Base-by-base conservation (phyloP, 2,113 vertebrate species). In the Herpetotheres cachinnans region DNA sequence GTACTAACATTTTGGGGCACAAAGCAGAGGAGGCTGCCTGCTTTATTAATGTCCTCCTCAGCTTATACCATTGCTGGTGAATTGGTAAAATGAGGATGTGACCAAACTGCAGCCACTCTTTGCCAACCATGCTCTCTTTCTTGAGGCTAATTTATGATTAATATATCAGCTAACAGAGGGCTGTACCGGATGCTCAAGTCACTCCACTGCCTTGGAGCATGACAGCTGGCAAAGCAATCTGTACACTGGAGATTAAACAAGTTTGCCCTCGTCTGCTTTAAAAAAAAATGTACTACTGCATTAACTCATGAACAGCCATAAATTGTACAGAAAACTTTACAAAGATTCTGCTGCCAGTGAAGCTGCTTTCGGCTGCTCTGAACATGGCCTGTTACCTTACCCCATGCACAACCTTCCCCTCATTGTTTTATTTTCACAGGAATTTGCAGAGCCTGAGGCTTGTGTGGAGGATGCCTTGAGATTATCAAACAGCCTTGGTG, bases 381-480 rank as follows among this genome's bases (percentile, higher is more conserved):
- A 63, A 30, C 3, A 13, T 1, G 56, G 25, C 6, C 27, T 52
- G 5, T 24, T 73, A 58, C 59, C 24, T 73, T 61, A 61, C 2
- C 10, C 11, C 13, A 10, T 29, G 20, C 1, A 2, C 6, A 79
- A 7, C 7, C 4, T 54, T 84, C 18, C 13, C 36, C 29, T 59
- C 42, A 13, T 4, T 52, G 30, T 62, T 71, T 44, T 63, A 21
- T 71, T 93, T 85, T 54, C 32, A 20, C 32, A n/a, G 22, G 27
- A 84, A n/a, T 84, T 86, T 70, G 25, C 11, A 66, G 25, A 52
- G 22, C 26, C 2, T 0, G 3, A 73, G 50, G 38, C 34, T 55
- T 56, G n/a, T 1, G 1, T 24, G 16, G 17, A 81, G 38, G 44
- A 34, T 0, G 2, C 11, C 73, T 40, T 2, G 2, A 66, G 32